Base-by-base conservation (phyloP, 2,888 invertebrate genomes). In the Leptopilina drosophilae region DNA sequence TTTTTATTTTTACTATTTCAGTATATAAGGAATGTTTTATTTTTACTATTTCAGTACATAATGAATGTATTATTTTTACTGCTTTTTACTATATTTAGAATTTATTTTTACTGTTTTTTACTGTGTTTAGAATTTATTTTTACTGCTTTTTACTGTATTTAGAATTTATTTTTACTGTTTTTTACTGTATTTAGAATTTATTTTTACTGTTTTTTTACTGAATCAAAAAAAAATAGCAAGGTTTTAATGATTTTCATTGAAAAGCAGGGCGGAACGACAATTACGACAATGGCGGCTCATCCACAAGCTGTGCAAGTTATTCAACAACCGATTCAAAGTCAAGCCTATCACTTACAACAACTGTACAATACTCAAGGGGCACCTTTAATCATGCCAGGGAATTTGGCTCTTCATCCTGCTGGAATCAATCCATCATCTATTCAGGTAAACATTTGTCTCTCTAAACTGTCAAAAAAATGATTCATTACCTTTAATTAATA, bases 361-460 rank as follows among this genome's bases (percentile, higher is more conserved):
- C 91, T 97, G 82, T 97, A 96, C 91, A 96, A 96, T 89, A 94
- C 96, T 0, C 97, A 96, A 88, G 96, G 95, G 0, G 95, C 95
- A 46, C 93, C 93, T 62, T 92, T 97, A 81, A 91, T 98, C 42
- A 96, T 97, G 95, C 96, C 97, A 0, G 95, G 97, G 1, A 96
- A 96, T 90, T 94, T 96, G 82, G 94, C 95, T 2, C 93, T 97
- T 8, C 94, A 97, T 90, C 95, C 96, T 78, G 94, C 94, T 5
- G 94, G 95, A 46, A 94, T 96, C 87, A 96, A 96, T 90, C 95
- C 96, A 0, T 95, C 95, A 78, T 95, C 95, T 82, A 96, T 96
- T 88, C 96, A 96, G 94, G 91, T 91, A 88, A 40, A 67, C 5
- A 9, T 12, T 12, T 49, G 1, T 49, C 49, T 49, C 9, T 73